These are phyloP conservation scores for Ara ararauna DNA, from an alignment of 2,797 vertebrate species.

Conservation along the genomic window DNA sequence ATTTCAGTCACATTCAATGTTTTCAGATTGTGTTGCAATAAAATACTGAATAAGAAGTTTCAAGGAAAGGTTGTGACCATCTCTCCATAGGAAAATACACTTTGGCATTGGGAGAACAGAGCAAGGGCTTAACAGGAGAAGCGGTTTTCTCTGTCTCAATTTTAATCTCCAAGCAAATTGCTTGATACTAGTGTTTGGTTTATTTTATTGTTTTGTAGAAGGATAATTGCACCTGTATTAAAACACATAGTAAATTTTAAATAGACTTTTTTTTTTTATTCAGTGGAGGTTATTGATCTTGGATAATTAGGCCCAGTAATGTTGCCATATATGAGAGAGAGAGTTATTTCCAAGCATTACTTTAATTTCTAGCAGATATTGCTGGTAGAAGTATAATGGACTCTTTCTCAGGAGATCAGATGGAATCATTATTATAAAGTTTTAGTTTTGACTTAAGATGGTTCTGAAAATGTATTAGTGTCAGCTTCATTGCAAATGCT, in stretches of 20 bases:
- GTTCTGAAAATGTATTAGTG: background rate
- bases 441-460: background rate
- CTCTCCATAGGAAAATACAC: rapidly evolving
- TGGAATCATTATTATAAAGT: background rate
- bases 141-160: background rate
- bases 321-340: background rate
- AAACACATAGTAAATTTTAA: background rate
- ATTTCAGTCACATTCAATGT: background rate
- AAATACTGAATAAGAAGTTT: background rate
- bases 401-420: background rate
- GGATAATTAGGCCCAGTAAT: background rate
- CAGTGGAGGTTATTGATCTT: background rate
- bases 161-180: background rate
- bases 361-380: background rate
- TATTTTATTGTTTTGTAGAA: background rate
- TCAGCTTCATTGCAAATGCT: background rate
- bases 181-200: background rate
- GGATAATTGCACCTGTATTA: background rate
- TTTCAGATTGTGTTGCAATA: background rate
- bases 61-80: background rate
- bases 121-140: background rate
- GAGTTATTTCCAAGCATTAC: background rate
- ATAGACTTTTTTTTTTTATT: background rate
- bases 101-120: background rate
- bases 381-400: background rate